Base-by-base conservation (phyloP, 2,797 vertebrate genomes). In the Capromys pilorides region DNA sequence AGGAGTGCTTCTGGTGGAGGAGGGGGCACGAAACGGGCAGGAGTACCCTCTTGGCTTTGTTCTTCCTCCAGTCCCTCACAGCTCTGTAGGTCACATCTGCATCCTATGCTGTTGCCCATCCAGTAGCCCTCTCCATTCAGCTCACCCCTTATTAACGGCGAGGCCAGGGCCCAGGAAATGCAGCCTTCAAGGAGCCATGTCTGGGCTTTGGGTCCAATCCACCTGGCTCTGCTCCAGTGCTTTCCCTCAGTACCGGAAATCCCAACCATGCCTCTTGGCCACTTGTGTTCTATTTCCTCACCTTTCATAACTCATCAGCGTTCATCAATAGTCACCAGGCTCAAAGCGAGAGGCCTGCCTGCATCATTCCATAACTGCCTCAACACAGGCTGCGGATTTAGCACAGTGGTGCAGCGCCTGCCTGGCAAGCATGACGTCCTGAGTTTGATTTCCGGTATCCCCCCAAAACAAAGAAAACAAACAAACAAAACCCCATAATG, bases 201-300 rank as follows among this genome's bases (percentile, higher is more conserved):
- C 73, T 57, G 45, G 39, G 22, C 62, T 73, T 91, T 24, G 1
- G 12, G 31, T 73, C 45, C 62, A 45, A 64, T 51, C 71, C n/a
- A 21, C 59, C n/a, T 2, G 0, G 0, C 61, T 62, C 36, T 79
- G 11, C 5, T 64, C 31, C 51, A 16, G 13, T 1, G 26, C 36
- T 36, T 28, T 59, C n/a, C 16, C 41, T 66, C 36, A 18, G n/a
- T 6, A 31, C 41, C 45, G 28, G 64, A 62, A 73, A 88, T 49
- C 64, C 54, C 36, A 59, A 66, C 54, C 18, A 11, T 5, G 26
- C 16, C 22, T 39, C 61, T 54, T 33, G 19, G 26, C 10, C 12
- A 5, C 28, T 31, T 71, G 41, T 28, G 67, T 64, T 84, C 39
- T 1, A 1, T 71, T 62, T 87, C 49, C 45, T 87, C 19, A 6